Evolutionary conservation across 2,888 invertebrate genomes (phyloP).

Genomic region (Baccha elongata): DNA sequence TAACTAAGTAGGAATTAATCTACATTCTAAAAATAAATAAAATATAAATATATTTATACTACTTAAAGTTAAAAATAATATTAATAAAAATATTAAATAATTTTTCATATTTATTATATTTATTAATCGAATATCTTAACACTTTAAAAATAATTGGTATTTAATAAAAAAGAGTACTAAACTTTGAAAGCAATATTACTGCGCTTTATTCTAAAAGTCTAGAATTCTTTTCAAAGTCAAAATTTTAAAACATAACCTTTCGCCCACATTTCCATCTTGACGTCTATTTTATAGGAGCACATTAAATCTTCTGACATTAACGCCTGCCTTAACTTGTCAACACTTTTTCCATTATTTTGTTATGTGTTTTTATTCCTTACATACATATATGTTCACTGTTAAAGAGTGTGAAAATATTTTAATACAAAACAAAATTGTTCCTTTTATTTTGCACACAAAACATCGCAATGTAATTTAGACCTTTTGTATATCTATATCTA

Average conservation of each 20-base stretch:
- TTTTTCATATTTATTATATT: too few species aligned
- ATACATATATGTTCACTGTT: slow-evolving; percentile 13
- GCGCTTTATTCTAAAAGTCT: too few species aligned
- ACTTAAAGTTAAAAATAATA: too few species aligned
- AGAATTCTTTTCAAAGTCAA: neutral
- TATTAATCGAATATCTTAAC: too few species aligned
- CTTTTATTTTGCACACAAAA: slow-evolving; percentile 19
- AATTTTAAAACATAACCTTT: neutral
- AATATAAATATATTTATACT: too few species aligned
- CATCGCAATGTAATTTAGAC: slow-evolving; percentile 35
- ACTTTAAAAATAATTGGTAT: too few species aligned
- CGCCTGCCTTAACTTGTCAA: neutral
- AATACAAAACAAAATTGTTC: slow-evolving; percentile 37
- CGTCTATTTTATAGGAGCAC: slow-evolving; percentile 1
- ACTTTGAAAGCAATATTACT: too few species aligned
- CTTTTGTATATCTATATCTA: neutral
- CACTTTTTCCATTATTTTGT: neutral
- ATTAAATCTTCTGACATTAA: neutral
- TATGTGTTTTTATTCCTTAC: neutral
- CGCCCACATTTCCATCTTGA: neutral
- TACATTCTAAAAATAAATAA: too few species aligned
- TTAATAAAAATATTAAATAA: too few species aligned
- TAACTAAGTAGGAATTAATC: too few species aligned
- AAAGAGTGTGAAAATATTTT: slow-evolving; percentile 49
- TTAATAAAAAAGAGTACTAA: too few species aligned